phyloP scores from a whole-genome alignment of 2,888 invertebrate genomes.

The Arrhopalites spinosus region DNA sequence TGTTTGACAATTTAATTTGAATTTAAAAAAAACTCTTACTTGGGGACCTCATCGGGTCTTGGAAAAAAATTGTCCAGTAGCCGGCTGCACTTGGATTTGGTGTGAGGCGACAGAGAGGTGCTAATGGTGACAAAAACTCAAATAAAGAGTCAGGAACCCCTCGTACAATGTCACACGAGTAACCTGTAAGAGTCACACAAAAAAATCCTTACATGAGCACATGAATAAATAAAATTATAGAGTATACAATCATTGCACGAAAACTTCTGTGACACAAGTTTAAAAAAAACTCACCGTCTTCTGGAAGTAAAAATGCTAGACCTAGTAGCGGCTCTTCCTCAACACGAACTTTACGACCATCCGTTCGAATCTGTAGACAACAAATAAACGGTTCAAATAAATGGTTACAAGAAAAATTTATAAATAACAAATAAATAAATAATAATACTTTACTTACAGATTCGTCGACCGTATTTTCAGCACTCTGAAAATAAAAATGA shows the following conservation, averaged over 20 bases:
- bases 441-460: no score
- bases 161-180: slow-evolving; percentile 76
- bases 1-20: no score
- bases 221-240: no score
- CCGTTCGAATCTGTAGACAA: no score
- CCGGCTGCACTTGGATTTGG: slow-evolving; percentile 90
- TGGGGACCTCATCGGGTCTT: slow-evolving; percentile 59
- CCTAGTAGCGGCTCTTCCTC: slow-evolving; percentile 87
- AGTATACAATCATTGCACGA: no score
- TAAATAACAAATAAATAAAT: no score
- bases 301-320: slow-evolving; percentile 89
- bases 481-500: slow-evolving; percentile 64
- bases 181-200: no score
- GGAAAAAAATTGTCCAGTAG: slow-evolving; percentile 83
- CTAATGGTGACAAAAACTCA: slow-evolving; percentile 82
- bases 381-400: no score
- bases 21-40: no score
- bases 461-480: slow-evolving; percentile 89
- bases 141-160: slow-evolving; percentile 87
- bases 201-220: no score
- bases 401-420: no score
- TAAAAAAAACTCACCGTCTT: slow-evolving; percentile 92
- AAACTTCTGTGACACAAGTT: no score
- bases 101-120: slow-evolving; percentile 86
- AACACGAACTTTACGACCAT: slow-evolving; percentile 85